Conservation (phyloP, 1,140 invertebrate species). For the Ctenoplectra terminalis region DNA sequence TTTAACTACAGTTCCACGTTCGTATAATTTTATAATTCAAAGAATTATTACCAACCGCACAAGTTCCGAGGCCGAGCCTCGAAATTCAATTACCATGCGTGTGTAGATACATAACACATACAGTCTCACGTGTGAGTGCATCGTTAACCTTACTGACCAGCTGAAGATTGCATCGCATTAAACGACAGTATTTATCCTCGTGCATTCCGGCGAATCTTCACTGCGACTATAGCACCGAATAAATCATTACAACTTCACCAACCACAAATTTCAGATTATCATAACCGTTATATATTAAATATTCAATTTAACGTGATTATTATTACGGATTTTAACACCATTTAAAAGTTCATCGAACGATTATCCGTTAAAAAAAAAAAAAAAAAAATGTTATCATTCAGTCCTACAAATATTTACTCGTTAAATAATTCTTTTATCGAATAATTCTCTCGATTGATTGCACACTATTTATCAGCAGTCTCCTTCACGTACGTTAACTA, state of each 20-base stretch:
- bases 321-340: not conserved
- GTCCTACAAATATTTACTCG: not conserved
- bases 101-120: not conserved
- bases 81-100: not conserved
- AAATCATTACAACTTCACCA: not conserved
- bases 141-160: constrained; percentile 9
- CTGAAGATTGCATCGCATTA: constrained; percentile 7
- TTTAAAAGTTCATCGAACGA: not conserved
- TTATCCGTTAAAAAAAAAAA: not conserved
- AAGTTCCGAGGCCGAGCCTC: not conserved
- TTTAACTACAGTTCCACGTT: not conserved
- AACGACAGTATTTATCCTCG: not conserved
- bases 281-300: no score
- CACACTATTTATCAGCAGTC: constrained; percentile 7
- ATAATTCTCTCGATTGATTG: not conserved
- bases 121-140: not conserved
- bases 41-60: not conserved
- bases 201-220: no score
- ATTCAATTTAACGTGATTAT: not conserved
- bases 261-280: not conserved
- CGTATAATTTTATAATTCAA: not conserved
- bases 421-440: constrained; percentile 11
- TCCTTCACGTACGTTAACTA: not conserved
- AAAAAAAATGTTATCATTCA: not conserved
- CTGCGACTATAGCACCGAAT: not conserved